Percentiles rank a stretch among this genome's conserved stretches.
phyloP scores from a whole-genome alignment of 2,797 vertebrate genomes.

The Bovichtus variegatus region DNA sequence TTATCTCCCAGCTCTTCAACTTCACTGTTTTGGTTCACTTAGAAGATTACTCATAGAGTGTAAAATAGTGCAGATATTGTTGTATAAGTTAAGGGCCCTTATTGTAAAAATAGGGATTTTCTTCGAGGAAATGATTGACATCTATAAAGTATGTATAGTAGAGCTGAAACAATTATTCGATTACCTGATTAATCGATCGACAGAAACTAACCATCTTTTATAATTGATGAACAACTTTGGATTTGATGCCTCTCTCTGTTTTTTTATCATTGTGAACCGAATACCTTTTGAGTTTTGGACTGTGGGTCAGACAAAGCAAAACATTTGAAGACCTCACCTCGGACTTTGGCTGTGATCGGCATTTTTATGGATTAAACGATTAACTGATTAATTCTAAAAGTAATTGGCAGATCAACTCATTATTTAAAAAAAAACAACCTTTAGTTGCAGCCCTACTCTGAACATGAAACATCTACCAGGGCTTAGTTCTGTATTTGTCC shows the following conservation, averaged over 20 bases:
- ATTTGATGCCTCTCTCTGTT: background rate
- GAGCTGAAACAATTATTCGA: too few species aligned
- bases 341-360: background rate
- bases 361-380: background rate
- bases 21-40: background rate
- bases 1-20: background rate
- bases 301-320: background rate
- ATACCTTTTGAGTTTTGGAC: background rate
- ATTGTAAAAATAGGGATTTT: background rate
- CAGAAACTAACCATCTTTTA: too few species aligned
- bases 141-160: background rate
- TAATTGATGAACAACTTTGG: too few species aligned
- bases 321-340: background rate
- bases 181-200: too few species aligned
- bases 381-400: too few species aligned
- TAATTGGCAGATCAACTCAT: too few species aligned
- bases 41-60: background rate
- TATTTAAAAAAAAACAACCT: background rate
- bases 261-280: background rate
- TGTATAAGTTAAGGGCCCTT: background rate
- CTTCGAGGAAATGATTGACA: background rate
- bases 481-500: conserved; percentile 49
- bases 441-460: background rate
- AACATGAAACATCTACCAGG: background rate
- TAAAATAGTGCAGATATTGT: background rate